Base-by-base conservation (phyloP, 2,113 vertebrate genomes). In the Salvator merianae region DNA sequence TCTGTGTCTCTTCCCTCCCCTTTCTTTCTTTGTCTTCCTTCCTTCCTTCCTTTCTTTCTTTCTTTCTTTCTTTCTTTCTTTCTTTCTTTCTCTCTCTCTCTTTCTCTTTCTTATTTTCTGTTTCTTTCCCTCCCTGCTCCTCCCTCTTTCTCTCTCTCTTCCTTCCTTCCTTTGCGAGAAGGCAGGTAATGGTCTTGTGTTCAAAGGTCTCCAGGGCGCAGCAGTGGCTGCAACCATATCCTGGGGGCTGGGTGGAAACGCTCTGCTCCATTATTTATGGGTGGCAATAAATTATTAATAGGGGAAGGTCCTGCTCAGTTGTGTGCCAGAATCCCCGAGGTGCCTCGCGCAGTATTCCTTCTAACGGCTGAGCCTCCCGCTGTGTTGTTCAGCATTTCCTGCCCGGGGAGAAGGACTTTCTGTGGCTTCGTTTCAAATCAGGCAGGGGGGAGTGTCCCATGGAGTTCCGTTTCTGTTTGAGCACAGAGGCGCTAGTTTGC, bases 401-500 rank as follows among this genome's bases (percentile, higher is more conserved):
- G 14, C 32, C 13, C 2, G 47, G 74, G 1, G 1, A 9, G 16
- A n/a, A 55, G n/a, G 74, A 26, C 34, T 34, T 77, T 77, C 77
- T 92, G 90, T 88, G 88, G 66, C 36, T 90, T 93, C 84, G 84
- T 83, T 89, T 81, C 62, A 84, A 86, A 81, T 18, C 89, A 90
- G 88, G 89, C 91, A 65, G 24, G 1, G 14, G 34, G 13, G 26
- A 13, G 6, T 30, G 1, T 14, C 9, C 13, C 12, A 5, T 1
- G 6, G 12, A 12, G 4, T 66, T 43, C 26, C 7, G 0, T 43
- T 22, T n/a, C n/a, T 4, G 50, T 22, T 34, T 0, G 12, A 34
- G 74, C 20, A 22, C 20, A 2, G 8, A 13, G 36, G 75, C 3
- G 20, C 50, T 38, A 4, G 2, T 77, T n/a, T 9, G 3, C 16